Evolutionary conservation across 1,140 invertebrate species (phyloP).

Genomic region (Euschistus heros): DNA sequence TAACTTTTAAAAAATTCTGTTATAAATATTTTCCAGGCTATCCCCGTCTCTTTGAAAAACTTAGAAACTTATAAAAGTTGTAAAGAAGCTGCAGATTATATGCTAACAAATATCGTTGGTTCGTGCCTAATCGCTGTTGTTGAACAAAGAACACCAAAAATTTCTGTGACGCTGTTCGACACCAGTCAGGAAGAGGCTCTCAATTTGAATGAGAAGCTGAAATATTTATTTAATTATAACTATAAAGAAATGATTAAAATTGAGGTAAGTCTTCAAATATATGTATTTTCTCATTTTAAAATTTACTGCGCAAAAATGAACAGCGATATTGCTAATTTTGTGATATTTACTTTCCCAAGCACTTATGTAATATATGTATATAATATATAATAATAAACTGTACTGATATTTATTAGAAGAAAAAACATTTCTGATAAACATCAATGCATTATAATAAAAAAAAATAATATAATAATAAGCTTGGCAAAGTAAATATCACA

Average conservation of each 20-base stretch:
- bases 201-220: neutral
- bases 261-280: neutral
- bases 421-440: no score
- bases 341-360: no score
- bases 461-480: no score
- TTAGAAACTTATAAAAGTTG: neutral
- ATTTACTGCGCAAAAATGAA: no score
- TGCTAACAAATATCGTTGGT: neutral
- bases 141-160: neutral
- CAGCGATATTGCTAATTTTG: no score
- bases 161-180: neutral
- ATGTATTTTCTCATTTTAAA: no score
- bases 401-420: no score
- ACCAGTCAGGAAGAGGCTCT: neutral
- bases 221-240: conserved; percentile 2
- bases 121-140: neutral
- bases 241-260: neutral
- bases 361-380: no score
- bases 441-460: no score
- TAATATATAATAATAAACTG: no score
- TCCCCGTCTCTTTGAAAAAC: neutral
- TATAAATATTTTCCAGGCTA: neutral
- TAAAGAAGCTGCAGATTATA: conserved; percentile 7
- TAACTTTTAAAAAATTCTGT: no score
- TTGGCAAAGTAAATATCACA: no score